Conservation (phyloP, 2,888 invertebrate species). For the Chorisops tibialis region DNA sequence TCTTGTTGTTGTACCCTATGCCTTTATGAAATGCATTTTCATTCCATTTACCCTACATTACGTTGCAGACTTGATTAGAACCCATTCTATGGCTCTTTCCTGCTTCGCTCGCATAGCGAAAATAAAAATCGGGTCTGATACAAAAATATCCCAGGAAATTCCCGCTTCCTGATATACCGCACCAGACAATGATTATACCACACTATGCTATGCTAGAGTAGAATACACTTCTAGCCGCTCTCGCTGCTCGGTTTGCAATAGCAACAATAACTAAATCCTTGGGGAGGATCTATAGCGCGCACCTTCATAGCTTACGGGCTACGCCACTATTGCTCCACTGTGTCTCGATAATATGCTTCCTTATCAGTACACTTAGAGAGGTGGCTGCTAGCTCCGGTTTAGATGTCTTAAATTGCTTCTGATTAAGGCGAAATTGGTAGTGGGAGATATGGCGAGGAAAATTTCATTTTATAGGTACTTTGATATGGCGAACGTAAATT, state of each 20-base stretch:
- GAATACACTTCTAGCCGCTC: too few relatives aligned
- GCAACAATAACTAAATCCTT: too few relatives aligned
- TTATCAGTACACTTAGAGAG: constrained; percentile 23
- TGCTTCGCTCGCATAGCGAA: too few relatives aligned
- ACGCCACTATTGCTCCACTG: background rate
- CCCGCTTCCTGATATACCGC: too few relatives aligned
- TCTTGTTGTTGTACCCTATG: too few relatives aligned
- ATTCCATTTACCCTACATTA: constrained; percentile 3
- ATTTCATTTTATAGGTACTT: constrained; percentile 22
- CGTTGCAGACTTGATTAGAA: constrained; percentile 7
- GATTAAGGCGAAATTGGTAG: constrained; percentile 13
- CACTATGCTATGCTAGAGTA: too few relatives aligned
- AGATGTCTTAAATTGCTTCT: constrained; percentile 20
- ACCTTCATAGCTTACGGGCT: background rate
- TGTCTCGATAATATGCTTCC: constrained; percentile 16
- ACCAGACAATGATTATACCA: too few relatives aligned
- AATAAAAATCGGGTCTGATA: too few relatives aligned
- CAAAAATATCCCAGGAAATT: too few relatives aligned
- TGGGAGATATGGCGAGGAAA: constrained; percentile 8
- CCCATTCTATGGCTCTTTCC: too few relatives aligned
- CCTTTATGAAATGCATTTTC: constrained; percentile 16
- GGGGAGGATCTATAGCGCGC: too few relatives aligned
- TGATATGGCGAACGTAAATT: constrained; percentile 19
- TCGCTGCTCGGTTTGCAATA: too few relatives aligned
- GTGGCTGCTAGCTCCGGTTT: constrained; percentile 12